A percentile compares a stretch with the other conserved stretches of the same genome.
Conservation (phyloP, 2,888 invertebrate species). For the Drosophila picticornis region DNA sequence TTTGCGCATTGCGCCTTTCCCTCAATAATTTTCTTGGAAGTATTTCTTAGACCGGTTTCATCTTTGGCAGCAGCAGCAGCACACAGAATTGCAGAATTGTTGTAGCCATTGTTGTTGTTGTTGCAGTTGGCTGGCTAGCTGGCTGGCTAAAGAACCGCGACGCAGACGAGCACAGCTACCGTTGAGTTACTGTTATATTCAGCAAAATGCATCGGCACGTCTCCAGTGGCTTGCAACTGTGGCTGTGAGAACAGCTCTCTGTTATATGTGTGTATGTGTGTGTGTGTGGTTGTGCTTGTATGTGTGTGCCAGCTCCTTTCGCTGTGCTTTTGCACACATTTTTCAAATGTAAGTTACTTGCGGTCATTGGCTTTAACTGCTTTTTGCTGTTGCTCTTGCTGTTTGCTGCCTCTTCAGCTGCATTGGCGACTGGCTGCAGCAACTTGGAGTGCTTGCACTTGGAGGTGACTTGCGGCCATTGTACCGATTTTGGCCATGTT, state of each 20-base stretch:
- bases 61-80: conserved; percentile 51
- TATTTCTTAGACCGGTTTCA: conserved; percentile 78
- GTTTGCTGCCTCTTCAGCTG: conserved; percentile 48
- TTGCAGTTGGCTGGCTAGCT: conserved; percentile 26
- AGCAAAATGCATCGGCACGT: conserved; percentile 68
- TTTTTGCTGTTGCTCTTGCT: conserved; percentile 64
- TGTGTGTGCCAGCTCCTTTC: conserved; percentile 70
- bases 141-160: conserved; percentile 66
- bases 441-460: conserved; percentile 37
- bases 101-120: conserved; percentile 25
- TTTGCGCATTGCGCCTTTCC: conserved; percentile 76
- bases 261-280: conserved; percentile 12
- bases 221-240: conserved; percentile 43
- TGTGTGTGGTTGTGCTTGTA: conserved; percentile 36
- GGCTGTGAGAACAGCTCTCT: conserved; percentile 31
- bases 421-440: conserved; percentile 34
- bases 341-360: conserved; percentile 85
- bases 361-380: conserved; percentile 84
- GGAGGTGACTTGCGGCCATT: conserved; percentile 83
- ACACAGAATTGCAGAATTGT: conserved; percentile 44
- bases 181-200: conserved; percentile 76
- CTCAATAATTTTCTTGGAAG: conserved; percentile 83
- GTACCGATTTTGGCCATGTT: conserved; percentile 77
- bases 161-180: conserved; percentile 55
- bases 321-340: conserved; percentile 82